These are phyloP conservation scores for Campoletis raptor DNA, from an alignment of 2,888 invertebrate species.

Conservation along the genomic window DNA sequence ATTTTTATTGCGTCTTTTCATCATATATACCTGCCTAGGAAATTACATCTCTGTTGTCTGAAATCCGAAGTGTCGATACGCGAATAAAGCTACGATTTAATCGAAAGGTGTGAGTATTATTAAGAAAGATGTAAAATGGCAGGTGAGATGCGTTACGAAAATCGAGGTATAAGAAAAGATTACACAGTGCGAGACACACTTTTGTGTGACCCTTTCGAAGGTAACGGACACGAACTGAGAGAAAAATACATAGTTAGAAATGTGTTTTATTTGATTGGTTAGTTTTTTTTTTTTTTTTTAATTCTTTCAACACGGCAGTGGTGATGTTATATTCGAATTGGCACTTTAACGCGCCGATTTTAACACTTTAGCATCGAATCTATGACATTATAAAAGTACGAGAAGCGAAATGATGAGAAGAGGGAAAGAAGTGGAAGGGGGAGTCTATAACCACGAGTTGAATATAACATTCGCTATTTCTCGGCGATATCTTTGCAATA, in stretches of 20 bases:
- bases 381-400: conserved; percentile 78
- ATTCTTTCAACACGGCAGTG: conserved; percentile 33
- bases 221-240: conserved; percentile 37
- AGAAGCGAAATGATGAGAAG: conserved; percentile 38
- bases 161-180: conserved; percentile 47
- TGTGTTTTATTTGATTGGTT: conserved; percentile 23
- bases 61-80: conserved; percentile 12
- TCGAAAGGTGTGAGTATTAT: conserved; percentile 54
- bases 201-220: conserved; percentile 39
- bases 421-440: background rate
- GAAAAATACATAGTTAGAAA: conserved; percentile 45
- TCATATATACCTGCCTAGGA: background rate
- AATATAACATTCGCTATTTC: conserved; percentile 65
- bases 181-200: conserved; percentile 47
- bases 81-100: conserved; percentile 18
- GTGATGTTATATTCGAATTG: conserved; percentile 52
- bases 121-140: conserved; percentile 46
- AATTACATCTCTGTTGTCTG: conserved; percentile 19
- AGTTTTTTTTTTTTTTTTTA: conserved; percentile 2
- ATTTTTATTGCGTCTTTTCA: background rate
- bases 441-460: conserved; percentile 70
- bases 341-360: conserved; percentile 77
- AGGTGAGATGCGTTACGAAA: conserved; percentile 64
- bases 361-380: conserved; percentile 79
- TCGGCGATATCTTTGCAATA: conserved; percentile 45